Percentiles rank a stretch among this genome's conserved stretches.
These are phyloP conservation scores for Eutolmus rufibarbis DNA, from an alignment of 2,888 invertebrate species.

Conservation along the genomic window DNA sequence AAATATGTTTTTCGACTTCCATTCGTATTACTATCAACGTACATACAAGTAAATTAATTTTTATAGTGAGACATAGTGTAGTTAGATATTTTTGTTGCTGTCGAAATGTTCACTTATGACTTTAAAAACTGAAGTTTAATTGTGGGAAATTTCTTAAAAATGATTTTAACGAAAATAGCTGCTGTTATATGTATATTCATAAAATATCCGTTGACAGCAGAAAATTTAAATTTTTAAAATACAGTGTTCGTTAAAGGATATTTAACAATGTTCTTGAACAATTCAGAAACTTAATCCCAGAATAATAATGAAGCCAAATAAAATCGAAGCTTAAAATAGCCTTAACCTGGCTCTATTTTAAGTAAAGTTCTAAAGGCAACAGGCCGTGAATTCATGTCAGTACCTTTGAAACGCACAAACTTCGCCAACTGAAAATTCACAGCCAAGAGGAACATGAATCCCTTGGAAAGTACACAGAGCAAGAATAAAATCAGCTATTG, in stretches of 20 bases:
- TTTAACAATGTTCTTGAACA: too few species aligned
- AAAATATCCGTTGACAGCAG: not conserved
- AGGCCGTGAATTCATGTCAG: not conserved
- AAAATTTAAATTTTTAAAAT: not conserved
- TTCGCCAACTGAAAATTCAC: not conserved
- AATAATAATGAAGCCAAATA: not conserved
- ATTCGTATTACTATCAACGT: not conserved
- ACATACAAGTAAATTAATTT: not conserved
- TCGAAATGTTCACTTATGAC: not conserved
- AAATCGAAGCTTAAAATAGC: not conserved
- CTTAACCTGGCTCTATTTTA: not conserved
- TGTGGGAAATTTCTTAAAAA: too few species aligned
- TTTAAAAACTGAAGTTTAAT: not conserved
- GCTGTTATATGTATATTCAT: not conserved
- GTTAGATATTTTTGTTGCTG: too few species aligned
- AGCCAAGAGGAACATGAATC: not conserved
- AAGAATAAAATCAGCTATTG: not conserved
- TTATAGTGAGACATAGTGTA: not conserved
- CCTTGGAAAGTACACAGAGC: not conserved
- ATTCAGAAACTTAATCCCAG: not conserved
- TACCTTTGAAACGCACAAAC: not conserved
- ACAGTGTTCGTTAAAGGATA: too few species aligned
- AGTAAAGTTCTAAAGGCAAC: not conserved
- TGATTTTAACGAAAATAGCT: too few species aligned
- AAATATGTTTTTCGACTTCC: not conserved